Percentiles rank a stretch among this genome's conserved stretches.
Conservation (phyloP, 2,113 vertebrate species). For the Tylochromis polylepis region DNA sequence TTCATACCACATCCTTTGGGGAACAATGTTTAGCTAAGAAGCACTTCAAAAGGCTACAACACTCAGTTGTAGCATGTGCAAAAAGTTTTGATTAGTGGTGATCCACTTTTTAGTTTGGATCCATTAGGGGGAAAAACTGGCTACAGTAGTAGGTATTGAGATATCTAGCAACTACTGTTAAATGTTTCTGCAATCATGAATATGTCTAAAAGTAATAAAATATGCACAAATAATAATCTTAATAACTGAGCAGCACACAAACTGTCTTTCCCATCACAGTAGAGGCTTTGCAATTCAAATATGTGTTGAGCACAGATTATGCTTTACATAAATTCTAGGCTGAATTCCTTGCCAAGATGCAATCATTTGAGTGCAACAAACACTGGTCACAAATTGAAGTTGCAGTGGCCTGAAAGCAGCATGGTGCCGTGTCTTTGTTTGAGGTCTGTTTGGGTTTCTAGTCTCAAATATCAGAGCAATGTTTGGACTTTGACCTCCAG, state of each 20-base stretch:
- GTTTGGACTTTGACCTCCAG: constrained; percentile 20
- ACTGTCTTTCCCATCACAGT: neutral
- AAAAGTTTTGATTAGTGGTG: constrained; percentile 43
- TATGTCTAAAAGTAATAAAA: neutral
- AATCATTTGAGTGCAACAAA: neutral
- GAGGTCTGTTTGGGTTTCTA: neutral
- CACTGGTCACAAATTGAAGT: neutral
- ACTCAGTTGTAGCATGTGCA: neutral
- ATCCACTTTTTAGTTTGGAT: constrained; percentile 28
- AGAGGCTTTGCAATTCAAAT: neutral
- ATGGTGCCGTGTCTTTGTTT: neutral
- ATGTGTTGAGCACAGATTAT: neutral
- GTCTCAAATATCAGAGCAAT: neutral
- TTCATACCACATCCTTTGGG: constrained; percentile 13
- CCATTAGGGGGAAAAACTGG: neutral
- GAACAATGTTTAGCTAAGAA: neutral
- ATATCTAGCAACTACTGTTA: neutral
- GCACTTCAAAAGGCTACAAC: constrained; percentile 29
- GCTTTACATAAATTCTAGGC: neutral
- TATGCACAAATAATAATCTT: neutral
- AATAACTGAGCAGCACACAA: neutral
- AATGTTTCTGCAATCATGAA: neutral
- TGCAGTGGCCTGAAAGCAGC: neutral
- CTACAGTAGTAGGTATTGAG: neutral
- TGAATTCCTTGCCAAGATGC: neutral